Percentiles rank a stretch among this genome's conserved stretches.
Conservation (phyloP, 2,797 vertebrate genomes). For the Sebastes diaconus region DNA sequence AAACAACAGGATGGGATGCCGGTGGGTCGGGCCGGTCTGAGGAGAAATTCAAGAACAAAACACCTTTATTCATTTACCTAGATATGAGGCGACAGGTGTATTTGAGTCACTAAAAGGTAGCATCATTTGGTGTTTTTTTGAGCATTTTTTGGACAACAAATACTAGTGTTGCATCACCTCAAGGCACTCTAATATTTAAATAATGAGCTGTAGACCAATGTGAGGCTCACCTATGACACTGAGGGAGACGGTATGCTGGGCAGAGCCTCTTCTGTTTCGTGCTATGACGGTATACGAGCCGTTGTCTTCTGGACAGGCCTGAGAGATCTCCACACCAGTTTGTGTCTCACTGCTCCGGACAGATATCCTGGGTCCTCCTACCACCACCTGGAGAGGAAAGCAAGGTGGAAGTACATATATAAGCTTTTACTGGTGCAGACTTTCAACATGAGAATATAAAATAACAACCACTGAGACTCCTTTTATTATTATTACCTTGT, state of each 20-base stretch:
- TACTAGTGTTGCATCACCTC: neutral
- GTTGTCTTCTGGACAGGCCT: conserved; percentile 60
- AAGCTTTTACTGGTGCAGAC: neutral
- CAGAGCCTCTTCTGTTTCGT: conserved; percentile 64
- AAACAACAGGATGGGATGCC: conserved; percentile 79
- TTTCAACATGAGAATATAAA: neutral
- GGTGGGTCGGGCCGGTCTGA: conserved; percentile 81
- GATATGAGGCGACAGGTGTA: neutral
- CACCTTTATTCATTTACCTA: neutral
- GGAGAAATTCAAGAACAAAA: neutral
- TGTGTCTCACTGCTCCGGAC: conserved; percentile 51
- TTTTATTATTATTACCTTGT: conserved; percentile 67
- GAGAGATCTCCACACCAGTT: conserved; percentile 67
- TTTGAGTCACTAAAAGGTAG: neutral
- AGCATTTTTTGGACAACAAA: neutral
- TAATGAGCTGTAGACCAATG: neutral
- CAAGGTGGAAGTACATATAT: neutral
- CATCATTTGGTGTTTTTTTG: neutral
- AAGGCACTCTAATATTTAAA: neutral
- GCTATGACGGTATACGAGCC: conserved; percentile 79
- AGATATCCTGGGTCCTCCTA: conserved; percentile 33
- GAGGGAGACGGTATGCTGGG: conserved; percentile 71
- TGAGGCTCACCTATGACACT: conserved; percentile 70
- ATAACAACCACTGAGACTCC: neutral
- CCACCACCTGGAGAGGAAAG: conserved; percentile 62